Base-by-base conservation (phyloP, 2,888 invertebrate species). In the Orthosia incerta region DNA sequence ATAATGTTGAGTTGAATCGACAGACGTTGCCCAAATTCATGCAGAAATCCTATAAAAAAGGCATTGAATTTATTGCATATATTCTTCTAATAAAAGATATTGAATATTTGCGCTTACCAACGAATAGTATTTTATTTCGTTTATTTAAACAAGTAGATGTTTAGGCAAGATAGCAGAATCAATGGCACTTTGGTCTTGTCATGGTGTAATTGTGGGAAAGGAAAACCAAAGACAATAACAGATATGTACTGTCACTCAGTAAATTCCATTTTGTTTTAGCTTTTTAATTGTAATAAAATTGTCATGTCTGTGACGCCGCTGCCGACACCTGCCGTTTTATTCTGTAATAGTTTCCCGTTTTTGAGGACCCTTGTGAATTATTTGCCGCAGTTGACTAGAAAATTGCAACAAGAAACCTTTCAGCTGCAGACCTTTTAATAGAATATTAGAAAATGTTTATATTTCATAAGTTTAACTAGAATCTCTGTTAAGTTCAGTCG, bases 261-360 rank as follows among this genome's bases (percentile, higher is more conserved):
- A 59, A 26, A 45, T 45, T 13, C 12, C 2, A 61, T 73, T 74
- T 73, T 72, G 18, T 72, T 53, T 39, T 13, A 57, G 23, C 57
- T n/a, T n/a, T n/a, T n/a, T n/a, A n/a, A n/a, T n/a, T n/a, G n/a
- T n/a, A n/a, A n/a, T n/a, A n/a, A n/a, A n/a, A n/a, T n/a, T n/a
- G n/a, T n/a, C n/a, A 26, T 31, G 3, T 39, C 9, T 39, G 39
- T 39, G 39, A 39, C 7, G 39, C 39, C n/a, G n/a, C n/a, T n/a
- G n/a, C n/a, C 9, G 39, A 39, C 39, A 39, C 39, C 39, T 9
- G 39, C 39, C 39, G 39, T 39, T 59, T 46, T n/a, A 16, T 57
- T 46, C 26, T 74, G n/a, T n/a, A 31, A 59, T 12, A 66, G 31
- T 46, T 72, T 48, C 15, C 46, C 11, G 7, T 31, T 31, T 31